These are phyloP conservation scores for Poecilia picta DNA, from an alignment of 2,797 vertebrate genomes.

Conservation along the genomic window DNA sequence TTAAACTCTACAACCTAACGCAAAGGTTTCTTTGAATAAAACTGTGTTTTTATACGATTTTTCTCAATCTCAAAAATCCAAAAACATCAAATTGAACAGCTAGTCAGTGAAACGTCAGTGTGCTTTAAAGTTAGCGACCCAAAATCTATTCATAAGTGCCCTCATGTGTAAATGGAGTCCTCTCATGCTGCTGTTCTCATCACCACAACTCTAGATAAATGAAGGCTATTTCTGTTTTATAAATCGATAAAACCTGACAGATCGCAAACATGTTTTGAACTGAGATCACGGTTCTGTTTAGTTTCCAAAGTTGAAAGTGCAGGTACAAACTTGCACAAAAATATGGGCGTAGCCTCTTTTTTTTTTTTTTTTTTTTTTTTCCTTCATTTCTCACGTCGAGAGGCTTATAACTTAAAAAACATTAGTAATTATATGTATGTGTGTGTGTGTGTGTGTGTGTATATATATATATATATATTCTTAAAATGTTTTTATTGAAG, in stretches of 20 bases:
- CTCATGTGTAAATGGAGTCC: neutral
- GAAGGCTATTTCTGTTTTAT: too few relatives aligned
- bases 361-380: neutral
- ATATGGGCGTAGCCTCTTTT: neutral
- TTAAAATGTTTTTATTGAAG: too few relatives aligned
- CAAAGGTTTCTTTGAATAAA: neutral
- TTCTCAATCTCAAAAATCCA: neutral
- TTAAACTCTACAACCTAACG: neutral
- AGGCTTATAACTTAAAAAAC: neutral
- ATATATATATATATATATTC: too few relatives aligned
- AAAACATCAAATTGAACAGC: neutral
- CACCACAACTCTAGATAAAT: neutral
- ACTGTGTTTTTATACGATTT: neutral
- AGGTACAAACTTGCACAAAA: neutral
- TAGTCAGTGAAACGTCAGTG: neutral
- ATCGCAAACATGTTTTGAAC: neutral
- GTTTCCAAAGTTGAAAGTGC: neutral
- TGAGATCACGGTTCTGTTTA: neutral
- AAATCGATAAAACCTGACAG: neutral
- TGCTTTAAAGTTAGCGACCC: neutral
- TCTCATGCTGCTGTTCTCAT: neutral
- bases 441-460: too few relatives aligned
- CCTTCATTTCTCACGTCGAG: neutral
- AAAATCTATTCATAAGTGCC: neutral
- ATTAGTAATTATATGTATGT: neutral